Base-by-base conservation (phyloP, 2,113 vertebrate species). In the Lagopus leucura region DNA sequence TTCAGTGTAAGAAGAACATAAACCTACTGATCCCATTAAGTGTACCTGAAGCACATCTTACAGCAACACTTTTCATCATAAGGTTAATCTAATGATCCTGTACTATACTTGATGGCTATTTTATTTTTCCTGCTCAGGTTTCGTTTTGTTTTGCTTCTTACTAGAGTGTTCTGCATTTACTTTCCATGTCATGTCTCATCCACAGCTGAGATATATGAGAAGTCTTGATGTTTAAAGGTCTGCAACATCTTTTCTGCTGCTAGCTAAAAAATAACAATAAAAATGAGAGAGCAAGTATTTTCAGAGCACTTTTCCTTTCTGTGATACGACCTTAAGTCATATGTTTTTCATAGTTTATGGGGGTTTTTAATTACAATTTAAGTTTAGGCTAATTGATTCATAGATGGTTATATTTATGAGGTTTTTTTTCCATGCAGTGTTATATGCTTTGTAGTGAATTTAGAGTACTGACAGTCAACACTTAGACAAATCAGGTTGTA, bases 31-130 rank as follows among this genome's bases (percentile, higher is more conserved):
- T 86, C 72, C 36, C 50, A 81, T 97, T 91, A 95, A 95, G 86
- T 34, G 88, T 25, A 91, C 61, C 60, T 86, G 61, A 77, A 93
- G 93, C 69, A 88, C 81, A 90, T 93, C 82, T 95, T 78, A 57
- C n/a, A 77, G 73, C 63, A 75, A 75, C 58, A 67, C 9, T 64
- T 80, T 93, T 80, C 70, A 75, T 95, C 69, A 86, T 78, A 82
- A 96, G 76, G 79, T 84, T 96, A 96, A 93, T 92, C 54, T 88
- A 91, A 94, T 95, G 30, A 94, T 61, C 66, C 73, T 91, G 58
- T 81, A 28, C 30, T 11, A 28, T 90, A 86, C 57, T 75, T 81
- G 8, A 64, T 36, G 12, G 9, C 66, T 88, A 50, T 18, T 36
- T 25, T 7, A 8, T 43, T 42, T 1, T 8, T 76, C 61, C 88